Evolutionary conservation across 2,113 vertebrate genomes (phyloP), one percentile per base, ranked within the genome.

Genomic region (Pseudorasbora parva): DNA sequence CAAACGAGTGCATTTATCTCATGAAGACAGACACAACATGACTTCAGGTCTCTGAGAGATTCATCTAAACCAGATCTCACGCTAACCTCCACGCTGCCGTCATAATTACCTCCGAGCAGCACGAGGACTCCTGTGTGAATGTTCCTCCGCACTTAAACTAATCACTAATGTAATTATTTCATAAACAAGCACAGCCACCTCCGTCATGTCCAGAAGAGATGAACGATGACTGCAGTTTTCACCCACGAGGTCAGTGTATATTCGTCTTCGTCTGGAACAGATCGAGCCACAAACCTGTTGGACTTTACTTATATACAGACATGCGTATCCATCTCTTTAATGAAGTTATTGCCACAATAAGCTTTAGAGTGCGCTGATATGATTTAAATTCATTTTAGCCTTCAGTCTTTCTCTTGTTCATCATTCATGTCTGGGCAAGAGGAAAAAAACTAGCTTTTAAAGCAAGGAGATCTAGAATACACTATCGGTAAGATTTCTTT

Each of bases 41-140:
- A 41, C 45, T 23, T 21, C 68, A 43, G 68, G n/a, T 47, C n/a
- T 72, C 41, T 6, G 41, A 23, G n/a, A 21, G 7, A n/a, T 8
- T 71, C 7, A 66, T n/a, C 33, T 43, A 47, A 72, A 72, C 11
- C 69, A 14, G 10, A 74, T 51, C 72, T 57, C 49, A 14, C 4
- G 7, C 19, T 19, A 75, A 33, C 49, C 4, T 75, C 10, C 15
- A 75, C 27, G 27, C 15, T 21, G 6, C 27, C 17, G 3, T 76
- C 51, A 37, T n/a, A 76, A 76, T 76, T 11, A 76, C 19, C 51
- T 56, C 17, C 57, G 30, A 76, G 51, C 66, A 69, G n/a, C 72
- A 74, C 25, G 14, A 74, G 14, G 12, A 49, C 73, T 76, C 47
- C n/a, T 27, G 27, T 76, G 74, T 57, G 51, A 76, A 76, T 49